Evolutionary conservation across 2,113 vertebrate genomes (phyloP), one percentile per base, ranked within the genome.

Genomic region (Gobio gobio): DNA sequence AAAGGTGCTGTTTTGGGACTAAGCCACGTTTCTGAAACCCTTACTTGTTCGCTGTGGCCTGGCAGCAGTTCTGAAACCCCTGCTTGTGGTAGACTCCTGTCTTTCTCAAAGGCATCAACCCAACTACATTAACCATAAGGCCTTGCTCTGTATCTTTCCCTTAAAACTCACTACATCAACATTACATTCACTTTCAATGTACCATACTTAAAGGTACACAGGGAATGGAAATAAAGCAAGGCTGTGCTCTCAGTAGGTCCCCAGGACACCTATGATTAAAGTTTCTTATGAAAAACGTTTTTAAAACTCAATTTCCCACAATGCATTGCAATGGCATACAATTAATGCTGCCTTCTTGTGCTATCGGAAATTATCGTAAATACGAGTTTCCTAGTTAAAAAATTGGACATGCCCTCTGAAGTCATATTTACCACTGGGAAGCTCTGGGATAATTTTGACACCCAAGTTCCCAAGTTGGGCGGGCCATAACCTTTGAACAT

Each of bases 1-100:
- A 61, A 63, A 59, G 75, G 43, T 49, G 43, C 83, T 61, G 66
- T 79, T 80, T 40, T 16, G n/a, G 22, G 40, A 75, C 26, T 18
- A 47, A 24, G 45, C 54, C 56, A 77, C 9, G 12, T 70, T 85
- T 45, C 72, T 87, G 36, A 84, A 86, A 83, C 61, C 66, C 81
- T 70, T 76, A 85, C 87, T 84, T 87, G 86, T 88, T 81, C 18
- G 18, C 26, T 68, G 61, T 68, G n/a, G 78, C 78, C 26, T 81
- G 78, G 74, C 56, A 24, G 29, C 13, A 16, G 54, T 83, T 45
- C 43, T 83, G 47, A 84, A 85, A 84, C 36, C 43, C 83, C 78
- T 79, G 86, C 88, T 83, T 87, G 86, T 87, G 90, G 54, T 59
- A 40, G 78, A 80, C 47, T 76, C 26, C 24, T 64, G 58, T 47